A percentile compares a stretch with the other conserved stretches of the same genome.
These are phyloP conservation scores for Phytoseiulus persimilis DNA, from an alignment of 2,888 invertebrate species.

Conservation along the genomic window DNA sequence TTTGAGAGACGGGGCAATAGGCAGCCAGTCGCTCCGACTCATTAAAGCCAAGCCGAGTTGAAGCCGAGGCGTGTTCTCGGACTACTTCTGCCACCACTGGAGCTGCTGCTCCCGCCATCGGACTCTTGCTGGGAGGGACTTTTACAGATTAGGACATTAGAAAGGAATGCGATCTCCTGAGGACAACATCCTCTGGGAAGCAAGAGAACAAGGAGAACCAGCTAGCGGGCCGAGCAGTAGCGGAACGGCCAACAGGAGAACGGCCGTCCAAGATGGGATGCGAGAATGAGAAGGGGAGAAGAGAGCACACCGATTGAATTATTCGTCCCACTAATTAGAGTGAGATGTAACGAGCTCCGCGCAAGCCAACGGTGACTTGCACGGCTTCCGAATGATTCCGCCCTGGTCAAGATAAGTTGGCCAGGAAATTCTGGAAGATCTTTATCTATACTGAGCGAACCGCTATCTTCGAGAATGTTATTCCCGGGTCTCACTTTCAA, in stretches of 20 bases:
- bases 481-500: too few relatives aligned
- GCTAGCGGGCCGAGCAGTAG: neutral
- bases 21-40: neutral
- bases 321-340: neutral
- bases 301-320: neutral
- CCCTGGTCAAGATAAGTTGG: too few relatives aligned
- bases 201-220: neutral
- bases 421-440: too few relatives aligned
- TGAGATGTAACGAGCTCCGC: neutral
- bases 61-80: constrained; percentile 5
- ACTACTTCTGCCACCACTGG: neutral
- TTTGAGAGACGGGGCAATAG: neutral
- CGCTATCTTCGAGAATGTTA: too few relatives aligned
- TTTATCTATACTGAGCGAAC: too few relatives aligned
- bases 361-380: neutral
- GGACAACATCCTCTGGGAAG: neutral
- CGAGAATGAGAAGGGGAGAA: neutral
- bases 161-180: constrained; percentile 11
- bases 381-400: neutral
- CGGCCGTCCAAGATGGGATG: neutral
- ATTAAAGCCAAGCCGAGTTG: neutral
- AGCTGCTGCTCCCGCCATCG: neutral
- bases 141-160: constrained; percentile 39
- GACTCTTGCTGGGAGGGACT: constrained; percentile 28
- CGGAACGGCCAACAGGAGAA: neutral